Evolutionary conservation across 2,113 vertebrate genomes (phyloP).

Genomic region (Apodemus speciosus): DNA sequence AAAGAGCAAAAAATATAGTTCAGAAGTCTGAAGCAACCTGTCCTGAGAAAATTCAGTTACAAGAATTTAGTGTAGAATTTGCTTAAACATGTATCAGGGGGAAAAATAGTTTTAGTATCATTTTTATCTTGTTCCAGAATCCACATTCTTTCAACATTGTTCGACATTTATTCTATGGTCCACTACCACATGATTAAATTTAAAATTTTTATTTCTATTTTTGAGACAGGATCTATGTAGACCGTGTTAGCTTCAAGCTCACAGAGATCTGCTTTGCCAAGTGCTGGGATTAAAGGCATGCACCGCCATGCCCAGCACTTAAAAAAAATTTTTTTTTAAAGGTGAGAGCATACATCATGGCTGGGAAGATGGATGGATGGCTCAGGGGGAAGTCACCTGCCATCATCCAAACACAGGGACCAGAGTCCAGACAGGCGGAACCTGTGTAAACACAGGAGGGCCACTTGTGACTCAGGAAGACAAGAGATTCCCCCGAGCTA

Average conservation of each 20-base stretch:
- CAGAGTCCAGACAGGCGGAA: background rate
- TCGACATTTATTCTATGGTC: background rate
- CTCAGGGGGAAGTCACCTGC: background rate
- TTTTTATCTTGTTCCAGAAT: slow-evolving; percentile 5
- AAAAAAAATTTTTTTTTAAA: background rate
- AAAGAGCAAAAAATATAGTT: background rate
- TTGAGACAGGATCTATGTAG: background rate
- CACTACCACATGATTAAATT: background rate
- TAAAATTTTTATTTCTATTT: background rate
- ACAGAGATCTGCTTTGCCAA: background rate
- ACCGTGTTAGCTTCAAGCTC: background rate
- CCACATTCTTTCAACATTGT: background rate
- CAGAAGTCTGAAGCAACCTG: background rate
- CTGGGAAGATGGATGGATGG: background rate
- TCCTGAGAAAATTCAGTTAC: background rate
- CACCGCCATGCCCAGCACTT: background rate
- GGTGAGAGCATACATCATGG: too few species aligned
- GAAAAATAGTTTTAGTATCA: background rate
- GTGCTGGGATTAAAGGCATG: background rate
- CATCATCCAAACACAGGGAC: background rate
- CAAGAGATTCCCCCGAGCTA: background rate
- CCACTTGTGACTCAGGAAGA: background rate
- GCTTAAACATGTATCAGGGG: background rate
- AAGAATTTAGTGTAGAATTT: background rate
- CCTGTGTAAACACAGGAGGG: background rate